These are phyloP conservation scores for Diarsia brunnea DNA, from an alignment of 2,888 invertebrate species.

Conservation along the genomic window DNA sequence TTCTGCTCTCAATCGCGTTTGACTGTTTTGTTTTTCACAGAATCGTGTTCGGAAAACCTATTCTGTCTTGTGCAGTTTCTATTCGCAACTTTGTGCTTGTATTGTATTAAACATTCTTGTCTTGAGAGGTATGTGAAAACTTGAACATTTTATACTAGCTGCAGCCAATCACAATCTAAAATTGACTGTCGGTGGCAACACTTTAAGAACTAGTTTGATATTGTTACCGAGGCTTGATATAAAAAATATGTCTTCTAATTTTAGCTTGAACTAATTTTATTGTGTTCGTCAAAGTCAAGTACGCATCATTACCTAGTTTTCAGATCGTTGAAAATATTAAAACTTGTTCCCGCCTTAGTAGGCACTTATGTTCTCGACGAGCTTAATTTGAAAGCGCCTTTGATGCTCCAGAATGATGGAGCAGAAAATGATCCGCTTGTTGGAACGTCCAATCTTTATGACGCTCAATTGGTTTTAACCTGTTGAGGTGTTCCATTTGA, in stretches of 20 bases:
- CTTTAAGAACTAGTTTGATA: background rate
- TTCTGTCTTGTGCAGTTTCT: slow-evolving; percentile 42
- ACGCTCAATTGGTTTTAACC: slow-evolving; percentile 75
- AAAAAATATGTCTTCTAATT: background rate
- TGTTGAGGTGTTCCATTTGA: slow-evolving; percentile 67
- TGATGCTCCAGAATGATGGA: slow-evolving; percentile 76
- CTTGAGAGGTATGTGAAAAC: background rate
- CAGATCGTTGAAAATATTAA: slow-evolving; percentile 61
- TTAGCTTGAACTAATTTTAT: background rate
- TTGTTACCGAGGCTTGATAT: background rate
- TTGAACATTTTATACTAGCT: slow-evolving; percentile 12
- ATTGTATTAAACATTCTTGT: slow-evolving; percentile 43
- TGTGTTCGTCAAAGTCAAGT: slow-evolving; percentile 27
- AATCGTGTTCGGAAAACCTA: slow-evolving; percentile 29
- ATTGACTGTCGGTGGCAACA: background rate
- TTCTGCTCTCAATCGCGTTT: slow-evolving; percentile 52
- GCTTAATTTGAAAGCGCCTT: slow-evolving; percentile 80
- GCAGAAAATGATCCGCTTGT: slow-evolving; percentile 78
- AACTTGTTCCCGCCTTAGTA: slow-evolving; percentile 67
- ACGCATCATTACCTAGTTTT: slow-evolving; percentile 34
- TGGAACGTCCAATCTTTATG: slow-evolving; percentile 72
- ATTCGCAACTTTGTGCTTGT: slow-evolving; percentile 40
- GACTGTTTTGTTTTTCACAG: slow-evolving; percentile 51
- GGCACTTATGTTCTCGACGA: slow-evolving; percentile 72
- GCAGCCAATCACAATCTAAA: slow-evolving; percentile 4